Evolutionary conservation across 2,797 vertebrate genomes (phyloP), one percentile per base, ranked within the genome.

Genomic region (Sebastes kiyomatsui): DNA sequence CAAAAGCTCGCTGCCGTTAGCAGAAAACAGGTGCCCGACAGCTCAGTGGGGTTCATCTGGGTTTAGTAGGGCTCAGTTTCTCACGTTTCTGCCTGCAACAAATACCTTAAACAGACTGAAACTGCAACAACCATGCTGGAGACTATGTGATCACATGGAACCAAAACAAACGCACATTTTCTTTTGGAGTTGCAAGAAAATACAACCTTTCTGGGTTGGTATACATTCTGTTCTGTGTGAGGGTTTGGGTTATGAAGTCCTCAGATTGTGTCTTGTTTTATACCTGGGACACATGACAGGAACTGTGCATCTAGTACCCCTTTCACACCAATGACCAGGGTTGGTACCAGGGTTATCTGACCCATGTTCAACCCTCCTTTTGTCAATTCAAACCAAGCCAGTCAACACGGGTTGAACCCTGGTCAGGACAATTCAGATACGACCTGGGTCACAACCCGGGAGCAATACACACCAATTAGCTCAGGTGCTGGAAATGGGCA

Each of bases 21-120:
- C 83, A 90, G 89, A 94, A 94, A 95, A 94, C 95, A 96, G 95
- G 95, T 96, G 95, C 91, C 75, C 8, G 16, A 49, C 52, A 79
- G 87, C 88, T 93, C 77, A 75, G 82, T n/a, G 70, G 89, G 86
- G 82, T 91, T 93, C 88, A 88, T 81, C 79, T 38, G 81, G 89
- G 72, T 86, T 91, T 90, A 92, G 54, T n/a, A 8, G 33, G 78
- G 66, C 76, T 87, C 52, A 33, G 71, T 83, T 87, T 94, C 88
- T 94, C 92, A 92, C 65, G 54, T 90, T 92, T 83, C 84, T 25
- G 67, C 30, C 55, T 58, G 38, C 67, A 78, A 80, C 84, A 80
- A 90, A 89, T 68, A 77, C 52, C 58, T 22, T 66, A 8, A n/a
- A 66, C 74, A 86, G 38, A 62, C 71, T 49, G 2, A 74, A 79